Percentiles rank a stretch among this genome's conserved stretches.
phyloP scores from a whole-genome alignment of 2,797 vertebrate genomes.

The Mastacembelus armatus region DNA sequence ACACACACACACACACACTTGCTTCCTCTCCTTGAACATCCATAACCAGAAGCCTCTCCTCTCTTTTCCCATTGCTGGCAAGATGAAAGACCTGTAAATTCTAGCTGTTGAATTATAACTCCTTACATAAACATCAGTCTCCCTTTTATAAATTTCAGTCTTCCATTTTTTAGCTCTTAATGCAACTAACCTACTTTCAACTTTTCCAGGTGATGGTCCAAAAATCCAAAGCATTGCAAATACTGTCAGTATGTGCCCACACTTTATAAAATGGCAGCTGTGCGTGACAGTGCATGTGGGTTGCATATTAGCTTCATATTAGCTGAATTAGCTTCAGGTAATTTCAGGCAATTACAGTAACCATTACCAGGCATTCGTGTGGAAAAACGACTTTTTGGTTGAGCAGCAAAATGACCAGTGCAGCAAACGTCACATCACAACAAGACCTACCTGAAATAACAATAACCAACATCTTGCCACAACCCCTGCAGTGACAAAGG shows the following conservation, averaged over 20 bases:
- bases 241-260: not conserved
- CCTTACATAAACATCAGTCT: not conserved
- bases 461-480: too few relatives aligned
- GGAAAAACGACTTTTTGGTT: too few relatives aligned
- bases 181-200: not conserved
- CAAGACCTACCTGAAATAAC: too few relatives aligned
- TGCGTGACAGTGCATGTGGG: not conserved
- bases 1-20: conserved; percentile 9
- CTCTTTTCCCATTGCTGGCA: not conserved
- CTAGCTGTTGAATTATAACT: not conserved
- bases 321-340: not conserved
- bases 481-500: too few relatives aligned
- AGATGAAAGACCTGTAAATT: not conserved
- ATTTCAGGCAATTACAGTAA: not conserved
- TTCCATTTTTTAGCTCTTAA: not conserved
- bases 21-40: conserved; percentile 27
- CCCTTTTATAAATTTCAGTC: not conserved
- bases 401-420: too few relatives aligned
- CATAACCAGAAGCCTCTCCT: conserved; percentile 13
- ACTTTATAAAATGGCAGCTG: not conserved
- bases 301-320: not conserved
- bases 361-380: too few relatives aligned
- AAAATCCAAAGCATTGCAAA: not conserved
- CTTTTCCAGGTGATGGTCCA: not conserved
- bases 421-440: too few relatives aligned